Conservation (phyloP, 2,113 vertebrate genomes). For the Crotalus viridis region DNA sequence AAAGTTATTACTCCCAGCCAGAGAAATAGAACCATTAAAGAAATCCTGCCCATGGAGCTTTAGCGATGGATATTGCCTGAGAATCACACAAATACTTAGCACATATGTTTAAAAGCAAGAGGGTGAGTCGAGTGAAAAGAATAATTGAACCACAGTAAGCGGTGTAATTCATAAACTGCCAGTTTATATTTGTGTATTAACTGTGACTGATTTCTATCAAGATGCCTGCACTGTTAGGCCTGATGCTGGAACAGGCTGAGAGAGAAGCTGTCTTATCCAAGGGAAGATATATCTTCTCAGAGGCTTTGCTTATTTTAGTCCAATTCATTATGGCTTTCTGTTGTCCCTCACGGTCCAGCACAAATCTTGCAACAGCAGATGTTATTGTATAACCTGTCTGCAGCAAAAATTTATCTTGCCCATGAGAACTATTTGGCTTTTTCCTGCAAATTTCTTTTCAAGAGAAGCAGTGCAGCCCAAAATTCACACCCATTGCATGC, state of each 20-base stretch:
- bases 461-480: slow-evolving; percentile 33
- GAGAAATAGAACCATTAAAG: background rate
- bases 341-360: slow-evolving; percentile 1
- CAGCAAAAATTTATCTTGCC: slow-evolving; percentile 40
- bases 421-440: slow-evolving; percentile 34
- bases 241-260: background rate
- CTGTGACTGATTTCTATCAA: background rate
- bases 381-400: background rate
- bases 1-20: background rate
- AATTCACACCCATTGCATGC: slow-evolving; percentile 24
- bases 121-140: background rate
- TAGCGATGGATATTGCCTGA: background rate
- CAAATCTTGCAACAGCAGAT: slow-evolving; percentile 13
- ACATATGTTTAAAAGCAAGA: background rate
- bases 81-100: background rate
- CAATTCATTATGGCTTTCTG: slow-evolving; percentile 15
- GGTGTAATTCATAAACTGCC: background rate
- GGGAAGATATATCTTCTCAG: background rate
- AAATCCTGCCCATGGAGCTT: background rate
- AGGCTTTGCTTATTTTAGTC: slow-evolving; percentile 5
- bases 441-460: slow-evolving; percentile 41
- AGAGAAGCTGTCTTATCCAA: background rate
- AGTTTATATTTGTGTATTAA: background rate
- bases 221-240: background rate
- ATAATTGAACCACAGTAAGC: background rate